Conservation (phyloP, 2,888 invertebrate species). For the Brenthis ino region DNA sequence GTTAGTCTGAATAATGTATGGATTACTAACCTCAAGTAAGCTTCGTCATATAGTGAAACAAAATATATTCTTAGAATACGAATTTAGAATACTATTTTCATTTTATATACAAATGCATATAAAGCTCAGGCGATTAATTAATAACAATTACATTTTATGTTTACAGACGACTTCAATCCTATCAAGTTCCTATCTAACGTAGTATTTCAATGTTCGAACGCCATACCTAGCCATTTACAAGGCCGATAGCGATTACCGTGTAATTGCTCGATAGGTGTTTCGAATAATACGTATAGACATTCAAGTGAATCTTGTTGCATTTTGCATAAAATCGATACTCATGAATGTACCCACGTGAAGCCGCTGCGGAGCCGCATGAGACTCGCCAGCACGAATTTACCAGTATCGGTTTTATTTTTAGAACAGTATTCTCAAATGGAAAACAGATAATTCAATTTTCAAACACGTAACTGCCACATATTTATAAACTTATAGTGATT, state of each 20-base stretch:
- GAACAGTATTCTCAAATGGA: constrained; percentile 53
- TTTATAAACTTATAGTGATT: constrained; percentile 32
- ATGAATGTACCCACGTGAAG: constrained; percentile 69
- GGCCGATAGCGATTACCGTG: constrained; percentile 60
- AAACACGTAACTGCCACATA: constrained; percentile 41
- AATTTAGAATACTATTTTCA: not conserved
- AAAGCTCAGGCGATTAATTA: constrained; percentile 1
- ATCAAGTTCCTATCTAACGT: constrained; percentile 55
- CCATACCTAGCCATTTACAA: constrained; percentile 60
- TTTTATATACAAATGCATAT: too few species aligned
- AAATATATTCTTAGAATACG: not conserved
- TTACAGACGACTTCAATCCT: constrained; percentile 58
- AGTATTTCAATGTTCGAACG: constrained; percentile 53
- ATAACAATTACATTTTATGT: constrained; percentile 56
- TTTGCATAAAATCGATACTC: constrained; percentile 83
- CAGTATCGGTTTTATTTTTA: constrained; percentile 67
- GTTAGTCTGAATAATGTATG: constrained; percentile 5
- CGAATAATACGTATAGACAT: constrained; percentile 64
- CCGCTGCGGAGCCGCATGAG: constrained; percentile 60
- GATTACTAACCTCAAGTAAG: not conserved
- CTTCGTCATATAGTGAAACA: constrained; percentile 1
- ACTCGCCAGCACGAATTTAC: constrained; percentile 65
- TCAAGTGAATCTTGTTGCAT: constrained; percentile 81
- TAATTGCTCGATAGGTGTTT: constrained; percentile 69
- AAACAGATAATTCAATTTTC: constrained; percentile 55